phyloP scores from a whole-genome alignment of 2,888 invertebrate genomes.

The Fragum whitleyi region DNA sequence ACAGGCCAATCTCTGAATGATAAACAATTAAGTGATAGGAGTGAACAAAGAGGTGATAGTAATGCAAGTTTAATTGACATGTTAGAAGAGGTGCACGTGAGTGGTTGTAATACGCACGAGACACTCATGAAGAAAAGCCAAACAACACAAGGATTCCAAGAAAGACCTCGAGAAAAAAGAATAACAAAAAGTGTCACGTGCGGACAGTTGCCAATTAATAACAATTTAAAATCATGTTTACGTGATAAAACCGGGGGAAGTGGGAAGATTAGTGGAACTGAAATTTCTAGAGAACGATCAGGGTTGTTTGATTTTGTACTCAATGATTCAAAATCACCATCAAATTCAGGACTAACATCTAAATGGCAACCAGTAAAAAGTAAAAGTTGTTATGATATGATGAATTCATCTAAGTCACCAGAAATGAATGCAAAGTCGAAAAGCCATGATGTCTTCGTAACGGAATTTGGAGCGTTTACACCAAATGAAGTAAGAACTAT shows the following conservation, averaged over 20 bases:
- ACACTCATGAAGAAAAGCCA: constrained; percentile 8
- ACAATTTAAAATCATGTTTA: neutral
- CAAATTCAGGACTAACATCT: neutral
- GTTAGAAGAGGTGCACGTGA: constrained; percentile 48
- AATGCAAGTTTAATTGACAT: constrained; percentile 34
- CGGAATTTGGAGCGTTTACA: constrained; percentile 57
- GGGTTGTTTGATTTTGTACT: constrained; percentile 14
- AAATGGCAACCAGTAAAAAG: constrained; percentile 28
- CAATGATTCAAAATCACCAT: neutral
- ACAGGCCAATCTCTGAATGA: neutral
- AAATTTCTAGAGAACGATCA: neutral
- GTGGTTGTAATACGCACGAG: constrained; percentile 33
- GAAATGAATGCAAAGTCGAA: constrained; percentile 32
- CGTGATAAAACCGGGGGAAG: neutral
- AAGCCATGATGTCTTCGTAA: constrained; percentile 50
- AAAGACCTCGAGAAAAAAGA: constrained; percentile 13
- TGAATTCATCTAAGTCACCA: neutral
- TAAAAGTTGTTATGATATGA: constrained; percentile 49
- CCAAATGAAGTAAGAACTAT: constrained; percentile 57
- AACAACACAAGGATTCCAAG: neutral
- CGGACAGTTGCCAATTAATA: constrained; percentile 16
- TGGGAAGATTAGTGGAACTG: neutral
- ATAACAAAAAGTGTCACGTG: constrained; percentile 37
- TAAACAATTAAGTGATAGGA: neutral
- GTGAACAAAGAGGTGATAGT: neutral